phyloP scores from a whole-genome alignment of 2,797 vertebrate genomes.

The Girardinus metallicus region DNA sequence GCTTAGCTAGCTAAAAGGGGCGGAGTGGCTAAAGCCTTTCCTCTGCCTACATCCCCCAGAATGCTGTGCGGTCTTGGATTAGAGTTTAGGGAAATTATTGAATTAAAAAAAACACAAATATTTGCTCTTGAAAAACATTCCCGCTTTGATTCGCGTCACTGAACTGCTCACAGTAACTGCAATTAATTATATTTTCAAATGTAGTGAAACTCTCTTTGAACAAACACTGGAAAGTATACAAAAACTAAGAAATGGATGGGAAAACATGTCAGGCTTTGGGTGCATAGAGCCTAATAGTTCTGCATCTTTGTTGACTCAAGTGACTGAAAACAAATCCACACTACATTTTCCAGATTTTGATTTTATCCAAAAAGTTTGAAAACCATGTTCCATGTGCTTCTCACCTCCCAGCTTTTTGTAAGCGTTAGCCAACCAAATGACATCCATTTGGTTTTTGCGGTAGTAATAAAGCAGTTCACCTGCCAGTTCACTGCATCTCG shows the following conservation, averaged over 20 bases:
- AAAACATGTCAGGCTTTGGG: not conserved
- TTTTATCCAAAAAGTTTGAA: not conserved
- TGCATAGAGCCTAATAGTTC: not conserved
- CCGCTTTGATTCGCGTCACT: too few species aligned
- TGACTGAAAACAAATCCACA: not conserved
- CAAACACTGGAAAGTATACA: too few species aligned
- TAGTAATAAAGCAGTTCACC: not conserved
- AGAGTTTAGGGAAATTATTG: too few species aligned
- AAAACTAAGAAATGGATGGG: not conserved
- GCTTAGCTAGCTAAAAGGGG: too few species aligned
- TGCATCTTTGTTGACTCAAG: not conserved
- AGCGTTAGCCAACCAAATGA: not conserved
- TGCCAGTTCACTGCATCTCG: not conserved
- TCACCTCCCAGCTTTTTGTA: not conserved
- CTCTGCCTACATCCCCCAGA: too few species aligned
- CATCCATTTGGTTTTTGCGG: not conserved
- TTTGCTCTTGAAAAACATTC: too few species aligned
- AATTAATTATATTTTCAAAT: too few species aligned
- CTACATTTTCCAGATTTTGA: not conserved
- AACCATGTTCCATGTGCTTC: not conserved
- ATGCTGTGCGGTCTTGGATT: too few species aligned
- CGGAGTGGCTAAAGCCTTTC: too few species aligned
- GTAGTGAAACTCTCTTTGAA: too few species aligned
- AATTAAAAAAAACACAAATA: too few species aligned
- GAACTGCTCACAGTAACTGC: too few species aligned